phyloP scores from a whole-genome alignment of 2,113 vertebrate species.

The Sylvia atricapilla region DNA sequence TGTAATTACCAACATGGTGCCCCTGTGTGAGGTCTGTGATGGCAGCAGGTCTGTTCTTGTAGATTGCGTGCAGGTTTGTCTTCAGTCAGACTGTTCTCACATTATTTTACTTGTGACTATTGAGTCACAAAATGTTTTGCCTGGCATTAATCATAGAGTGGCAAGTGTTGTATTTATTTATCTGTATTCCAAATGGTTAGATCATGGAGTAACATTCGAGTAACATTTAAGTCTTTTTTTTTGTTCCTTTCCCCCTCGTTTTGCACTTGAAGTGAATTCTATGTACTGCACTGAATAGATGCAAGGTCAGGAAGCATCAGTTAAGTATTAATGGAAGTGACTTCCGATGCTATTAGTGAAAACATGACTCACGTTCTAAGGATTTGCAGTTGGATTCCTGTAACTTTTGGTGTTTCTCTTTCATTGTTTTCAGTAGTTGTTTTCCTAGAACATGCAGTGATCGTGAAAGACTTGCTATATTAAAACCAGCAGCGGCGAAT shows the following conservation, averaged over 20 bases:
- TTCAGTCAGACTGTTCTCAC: background rate
- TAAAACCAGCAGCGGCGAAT: background rate
- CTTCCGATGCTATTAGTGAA: slow-evolving; percentile 55
- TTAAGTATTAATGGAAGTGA: background rate
- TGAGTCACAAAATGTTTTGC: background rate
- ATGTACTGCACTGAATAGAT: background rate
- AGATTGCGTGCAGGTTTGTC: background rate
- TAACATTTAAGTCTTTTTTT: background rate
- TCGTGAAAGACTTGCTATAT: background rate
- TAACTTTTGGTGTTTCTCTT: slow-evolving; percentile 28
- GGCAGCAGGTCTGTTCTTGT: background rate
- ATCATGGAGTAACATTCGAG: background rate
- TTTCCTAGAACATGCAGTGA: slow-evolving; percentile 12
- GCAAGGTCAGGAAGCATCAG: background rate
- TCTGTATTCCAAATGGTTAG: background rate
- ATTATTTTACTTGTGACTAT: background rate
- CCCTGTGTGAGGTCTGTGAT: background rate
- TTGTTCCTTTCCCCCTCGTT: background rate
- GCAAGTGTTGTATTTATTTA: background rate
- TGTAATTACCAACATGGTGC: background rate
- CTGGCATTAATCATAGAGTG: background rate
- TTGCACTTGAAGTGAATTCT: background rate
- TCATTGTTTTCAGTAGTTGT: slow-evolving; percentile 27
- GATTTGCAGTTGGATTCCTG: slow-evolving; percentile 39
- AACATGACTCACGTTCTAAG: slow-evolving; percentile 49